Base-by-base conservation (phyloP, 1,140 invertebrate species). In the Drosophila nigrodunni region DNA sequence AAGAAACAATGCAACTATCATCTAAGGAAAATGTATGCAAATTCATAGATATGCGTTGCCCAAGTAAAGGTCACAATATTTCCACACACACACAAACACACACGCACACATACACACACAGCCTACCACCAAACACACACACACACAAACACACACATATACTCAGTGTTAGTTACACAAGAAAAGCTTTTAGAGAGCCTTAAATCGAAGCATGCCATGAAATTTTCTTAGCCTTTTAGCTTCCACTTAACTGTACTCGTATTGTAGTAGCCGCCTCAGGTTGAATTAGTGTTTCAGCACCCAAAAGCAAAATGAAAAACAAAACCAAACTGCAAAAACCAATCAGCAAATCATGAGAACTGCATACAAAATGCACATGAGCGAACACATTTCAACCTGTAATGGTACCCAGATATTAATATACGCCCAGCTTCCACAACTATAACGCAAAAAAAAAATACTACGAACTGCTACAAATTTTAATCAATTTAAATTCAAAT, bases 351-450 rank as follows among this genome's bases (percentile, higher is more conserved):
- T 77, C 43, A 77, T 66, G 59, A 72, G 55, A 47, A 34, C 25
- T 43, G 43, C 71, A 74, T 74, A 65, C 35, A 60, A 66, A 73
- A 67, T 74, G 69, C 60, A 72, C 74, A 78, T 79, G 71, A 83
- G 50, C 68, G 82, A 81, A 86, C 82, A 78, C 78, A 86, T 52
- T 78, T 78, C 75, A 89, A 89, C 89, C 90, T 91, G 77, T 58
- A 91, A 91, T 91, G 90, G 83, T 91, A 91, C 90, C 90, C 90
- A 88, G 90, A 91, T 91, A 91, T 91, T 85, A 89, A 91, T 91
- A 91, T 91, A 91, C 90, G 90, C 90, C 90, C 90, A 91, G 90
- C 90, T 91, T 91, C 90, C 90, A 88, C 67, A 39, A 58, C 65
- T 83, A 77, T 57, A 79, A 85, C 62, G 70, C 78, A 81, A 78